These are phyloP conservation scores for Heteractis magnifica DNA, from an alignment of 92 coral and sea anemone species.

Conservation along the genomic window DNA sequence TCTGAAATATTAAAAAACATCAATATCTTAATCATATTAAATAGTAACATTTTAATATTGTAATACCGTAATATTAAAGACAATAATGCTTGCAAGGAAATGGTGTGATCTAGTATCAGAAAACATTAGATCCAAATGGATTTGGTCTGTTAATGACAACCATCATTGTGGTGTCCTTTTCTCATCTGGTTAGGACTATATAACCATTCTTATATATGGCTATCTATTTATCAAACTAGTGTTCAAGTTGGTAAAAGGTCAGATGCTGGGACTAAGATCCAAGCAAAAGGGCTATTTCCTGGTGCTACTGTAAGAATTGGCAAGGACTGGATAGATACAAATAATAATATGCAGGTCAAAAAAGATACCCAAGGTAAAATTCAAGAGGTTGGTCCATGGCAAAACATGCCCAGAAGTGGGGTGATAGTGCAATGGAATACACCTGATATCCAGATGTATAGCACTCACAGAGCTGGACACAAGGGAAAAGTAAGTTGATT, in stretches of 20 bases:
- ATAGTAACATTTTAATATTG: too few species aligned
- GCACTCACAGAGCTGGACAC: conserved; percentile 47
- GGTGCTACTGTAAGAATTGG: conserved; percentile 58
- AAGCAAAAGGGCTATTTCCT: conserved; percentile 52
- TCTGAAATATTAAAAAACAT: too few species aligned
- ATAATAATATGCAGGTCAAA: conserved; percentile 36
- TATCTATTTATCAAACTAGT: too few species aligned
- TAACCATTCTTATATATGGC: too few species aligned
- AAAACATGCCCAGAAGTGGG: conserved; percentile 53
- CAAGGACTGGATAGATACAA: conserved; percentile 47
- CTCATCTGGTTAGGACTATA: too few species aligned
- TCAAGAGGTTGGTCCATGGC: conserved; percentile 29
- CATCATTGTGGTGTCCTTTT: too few species aligned
- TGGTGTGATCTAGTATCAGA: too few species aligned
- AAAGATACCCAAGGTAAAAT: conserved; percentile 25
- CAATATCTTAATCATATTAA: too few species aligned
- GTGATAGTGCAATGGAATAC: neutral
- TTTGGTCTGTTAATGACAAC: too few species aligned
- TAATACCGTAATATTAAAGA: too few species aligned
- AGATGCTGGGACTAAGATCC: neutral
- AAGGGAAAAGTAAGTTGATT: conserved; percentile 54
- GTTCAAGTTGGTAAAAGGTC: conserved; percentile 45
- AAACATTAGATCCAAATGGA: too few species aligned
- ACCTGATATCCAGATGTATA: neutral
- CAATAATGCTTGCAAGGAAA: too few species aligned